Conservation (phyloP, 2,888 invertebrate species). For the Ligdia adustata region DNA sequence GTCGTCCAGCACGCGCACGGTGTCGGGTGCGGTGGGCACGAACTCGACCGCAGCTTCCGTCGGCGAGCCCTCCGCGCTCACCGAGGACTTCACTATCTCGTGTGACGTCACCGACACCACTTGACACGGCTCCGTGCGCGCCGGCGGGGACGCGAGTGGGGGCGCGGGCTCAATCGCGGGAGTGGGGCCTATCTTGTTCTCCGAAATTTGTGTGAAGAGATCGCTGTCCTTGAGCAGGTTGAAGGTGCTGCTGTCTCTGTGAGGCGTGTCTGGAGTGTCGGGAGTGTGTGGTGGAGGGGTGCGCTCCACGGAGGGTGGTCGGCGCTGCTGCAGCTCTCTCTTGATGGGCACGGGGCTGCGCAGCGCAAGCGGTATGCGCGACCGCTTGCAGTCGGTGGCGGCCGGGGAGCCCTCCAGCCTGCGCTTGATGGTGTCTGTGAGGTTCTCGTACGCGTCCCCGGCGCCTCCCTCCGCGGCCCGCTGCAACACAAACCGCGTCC, state of each 20-base stretch:
- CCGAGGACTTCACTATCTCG: slow-evolving; percentile 87
- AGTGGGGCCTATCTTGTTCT: slow-evolving; percentile 65
- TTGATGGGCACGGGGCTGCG: slow-evolving; percentile 70
- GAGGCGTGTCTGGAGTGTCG: slow-evolving; percentile 50
- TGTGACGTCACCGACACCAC: slow-evolving; percentile 88
- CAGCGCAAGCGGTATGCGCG: slow-evolving; percentile 72
- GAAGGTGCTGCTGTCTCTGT: slow-evolving; percentile 84
- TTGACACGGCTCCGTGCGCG: slow-evolving; percentile 65
- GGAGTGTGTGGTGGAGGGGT: slow-evolving; percentile 47
- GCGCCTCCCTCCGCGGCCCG: too few species aligned
- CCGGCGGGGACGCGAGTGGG: slow-evolving; percentile 2
- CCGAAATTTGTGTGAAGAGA: slow-evolving; percentile 87
- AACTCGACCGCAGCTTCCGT: slow-evolving; percentile 79
- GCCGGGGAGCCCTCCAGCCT: slow-evolving; percentile 74
- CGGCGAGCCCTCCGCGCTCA: slow-evolving; percentile 73
- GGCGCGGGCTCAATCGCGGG: slow-evolving; percentile 32
- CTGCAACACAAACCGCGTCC: slow-evolving; percentile 61
- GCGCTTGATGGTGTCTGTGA: slow-evolving; percentile 86
- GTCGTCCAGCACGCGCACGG: slow-evolving; percentile 81
- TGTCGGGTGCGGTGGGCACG: slow-evolving; percentile 81
- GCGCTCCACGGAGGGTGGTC: slow-evolving; percentile 55
- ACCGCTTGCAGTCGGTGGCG: slow-evolving; percentile 65
- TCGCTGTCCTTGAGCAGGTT: slow-evolving; percentile 87
- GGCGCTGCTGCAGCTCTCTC: slow-evolving; percentile 54
- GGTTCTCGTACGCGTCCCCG: slow-evolving; percentile 83